A percentile compares a stretch with the other conserved stretches of the same genome.
phyloP scores from a whole-genome alignment of 2,888 invertebrate genomes.

The Sinotaia quadrata region DNA sequence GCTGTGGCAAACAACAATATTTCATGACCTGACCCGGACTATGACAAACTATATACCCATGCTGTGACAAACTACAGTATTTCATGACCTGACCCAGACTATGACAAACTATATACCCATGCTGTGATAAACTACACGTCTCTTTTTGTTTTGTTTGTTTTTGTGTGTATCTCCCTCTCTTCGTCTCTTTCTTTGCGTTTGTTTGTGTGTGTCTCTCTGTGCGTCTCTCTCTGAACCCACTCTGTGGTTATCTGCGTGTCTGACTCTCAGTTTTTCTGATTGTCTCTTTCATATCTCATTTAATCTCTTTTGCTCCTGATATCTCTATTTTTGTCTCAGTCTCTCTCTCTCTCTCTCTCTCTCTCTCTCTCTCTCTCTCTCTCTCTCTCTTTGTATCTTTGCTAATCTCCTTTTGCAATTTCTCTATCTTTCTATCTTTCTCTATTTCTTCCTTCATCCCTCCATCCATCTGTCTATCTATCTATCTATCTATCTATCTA shows the following conservation, averaged over 20 bases:
- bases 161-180: constrained; percentile 3
- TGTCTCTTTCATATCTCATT: constrained; percentile 8
- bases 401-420: background rate
- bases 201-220: background rate
- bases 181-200: constrained; percentile 1
- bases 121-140: too few species aligned
- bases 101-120: too few species aligned
- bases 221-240: background rate
- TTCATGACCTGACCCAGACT: too few species aligned
- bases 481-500: background rate
- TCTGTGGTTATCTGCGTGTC: background rate
- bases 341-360: background rate
- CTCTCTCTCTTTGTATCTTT: constrained; percentile 7
- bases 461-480: background rate
- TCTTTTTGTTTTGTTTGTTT: too few species aligned
- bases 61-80: too few species aligned
- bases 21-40: too few species aligned
- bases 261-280: background rate
- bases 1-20: too few species aligned
- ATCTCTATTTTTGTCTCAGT: constrained; percentile 12
- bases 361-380: background rate
- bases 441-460: background rate
- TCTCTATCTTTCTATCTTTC: background rate
- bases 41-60: too few species aligned
- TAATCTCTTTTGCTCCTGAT: constrained; percentile 12